Evolutionary conservation across 2,113 vertebrate genomes (phyloP), one percentile per base, ranked within the genome.

Genomic region (Vimba vimba): DNA sequence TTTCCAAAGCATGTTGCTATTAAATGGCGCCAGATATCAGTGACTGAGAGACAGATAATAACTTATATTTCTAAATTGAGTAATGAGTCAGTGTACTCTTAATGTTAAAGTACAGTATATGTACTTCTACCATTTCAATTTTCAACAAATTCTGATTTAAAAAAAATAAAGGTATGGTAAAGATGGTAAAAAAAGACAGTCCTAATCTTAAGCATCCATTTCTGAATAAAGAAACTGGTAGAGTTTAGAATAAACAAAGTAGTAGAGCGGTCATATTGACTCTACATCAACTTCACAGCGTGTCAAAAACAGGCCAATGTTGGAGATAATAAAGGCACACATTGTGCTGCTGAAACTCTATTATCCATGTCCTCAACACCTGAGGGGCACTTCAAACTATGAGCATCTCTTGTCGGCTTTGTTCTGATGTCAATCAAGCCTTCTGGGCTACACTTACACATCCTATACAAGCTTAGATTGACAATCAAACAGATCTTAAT

Each of bases 271-370:
- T 25, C 25, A 23, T 5, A 47, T 82, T 27, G 4, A 60, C 21
- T 60, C 9, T 21, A 52, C 6, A 73, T 52, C 17, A 23, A 68
- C 68, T 47, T 59, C n/a, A 15, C 6, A 80, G 25, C 23, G 45
- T 86, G 27, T 43, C 5, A 17, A 64, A 33, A 33, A 23, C 21
- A 73, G 45, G 45, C 52, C 59, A 43, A 57, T 52, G 86, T 12
- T 47, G 39, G 43, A 74, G 23, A 74, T 15, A 55, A 66, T 66
- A 57, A 93, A 94, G 91, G 91, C 92, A 93, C 89, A 21, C 87
- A 82, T 86, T 92, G 86, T 89, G 78, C 64, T 78, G 55, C 73
- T 78, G 84, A 84, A 78, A 81, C 79, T 82, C 77, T 66, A 60
- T 83, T 75, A 52, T 74, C 52, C 43, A 84, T 80, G 43, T 80